phyloP scores from a whole-genome alignment of 2,113 vertebrate species.

The Notarius lentiginosus region DNA sequence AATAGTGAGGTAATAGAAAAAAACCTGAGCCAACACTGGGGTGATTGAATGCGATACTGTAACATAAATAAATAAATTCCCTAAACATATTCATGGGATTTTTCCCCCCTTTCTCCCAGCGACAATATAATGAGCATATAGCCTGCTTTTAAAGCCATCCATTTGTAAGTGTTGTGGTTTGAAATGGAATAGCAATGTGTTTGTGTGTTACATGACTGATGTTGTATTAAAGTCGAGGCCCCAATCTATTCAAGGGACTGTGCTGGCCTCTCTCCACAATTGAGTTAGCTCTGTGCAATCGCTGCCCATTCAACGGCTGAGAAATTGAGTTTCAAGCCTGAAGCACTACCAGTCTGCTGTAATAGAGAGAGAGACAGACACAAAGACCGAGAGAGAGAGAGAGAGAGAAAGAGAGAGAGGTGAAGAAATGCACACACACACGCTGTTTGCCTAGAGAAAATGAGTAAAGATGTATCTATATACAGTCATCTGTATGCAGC shows the following conservation, averaged over 20 bases:
- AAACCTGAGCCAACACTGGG: slow-evolving; percentile 27
- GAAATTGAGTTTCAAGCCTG: slow-evolving; percentile 78
- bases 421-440: slow-evolving; percentile 45
- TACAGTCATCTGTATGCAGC: slow-evolving; percentile 47
- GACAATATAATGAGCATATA: slow-evolving; percentile 55
- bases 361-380: slow-evolving; percentile 55
- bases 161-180: slow-evolving; percentile 65
- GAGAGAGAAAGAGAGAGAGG: slow-evolving; percentile 15
- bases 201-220: slow-evolving; percentile 69
- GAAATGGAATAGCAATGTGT: slow-evolving; percentile 67
- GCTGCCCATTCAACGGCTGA: slow-evolving; percentile 75
- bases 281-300: slow-evolving; percentile 74
- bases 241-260: slow-evolving; percentile 77
- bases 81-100: slow-evolving; percentile 62
- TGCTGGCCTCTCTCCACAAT: slow-evolving; percentile 71
- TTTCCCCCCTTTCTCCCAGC: slow-evolving; percentile 35
- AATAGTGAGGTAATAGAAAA: slow-evolving; percentile 43
- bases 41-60: slow-evolving; percentile 45
- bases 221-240: slow-evolving; percentile 71
- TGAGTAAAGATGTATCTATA: slow-evolving; percentile 60
- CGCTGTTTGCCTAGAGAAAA: slow-evolving; percentile 57
- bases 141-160: slow-evolving; percentile 58
- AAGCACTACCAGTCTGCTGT: slow-evolving; percentile 66
- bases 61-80: slow-evolving; percentile 53
- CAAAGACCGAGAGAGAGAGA: slow-evolving; percentile 26